These are phyloP conservation scores for Vollenhovia emeryi DNA, from an alignment of 1,140 invertebrate species.

Conservation along the genomic window DNA sequence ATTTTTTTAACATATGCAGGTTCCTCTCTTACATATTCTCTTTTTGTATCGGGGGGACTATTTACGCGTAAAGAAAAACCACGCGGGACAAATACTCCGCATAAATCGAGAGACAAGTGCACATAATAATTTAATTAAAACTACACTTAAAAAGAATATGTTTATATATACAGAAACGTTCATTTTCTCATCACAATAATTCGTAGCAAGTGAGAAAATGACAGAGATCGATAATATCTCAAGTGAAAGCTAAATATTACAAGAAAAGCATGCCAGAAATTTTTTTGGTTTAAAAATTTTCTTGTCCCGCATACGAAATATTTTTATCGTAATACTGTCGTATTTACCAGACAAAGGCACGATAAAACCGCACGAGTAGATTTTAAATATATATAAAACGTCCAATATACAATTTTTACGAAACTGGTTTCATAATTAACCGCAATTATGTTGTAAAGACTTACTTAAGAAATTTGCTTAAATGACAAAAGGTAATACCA, in stretches of 20 bases:
- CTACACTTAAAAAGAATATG: not conserved
- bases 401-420: not conserved
- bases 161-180: constrained; percentile 13
- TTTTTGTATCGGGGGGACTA: no score
- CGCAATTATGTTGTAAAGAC: not conserved
- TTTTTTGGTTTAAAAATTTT: not conserved
- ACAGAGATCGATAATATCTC: constrained; percentile 38
- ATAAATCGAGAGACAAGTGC: no score
- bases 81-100: no score
- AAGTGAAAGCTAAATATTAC: not conserved
- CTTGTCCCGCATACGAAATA: not conserved
- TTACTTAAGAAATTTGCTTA: constrained; percentile 9
- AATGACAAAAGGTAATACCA: constrained; percentile 18
- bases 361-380: not conserved
- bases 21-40: no score
- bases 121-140: constrained; percentile 49
- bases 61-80: no score
- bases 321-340: constrained; percentile 26
- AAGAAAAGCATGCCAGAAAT: not conserved
- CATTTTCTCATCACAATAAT: not conserved
- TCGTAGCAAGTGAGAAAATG: constrained; percentile 14
- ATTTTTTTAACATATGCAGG: no score
- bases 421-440: not conserved
- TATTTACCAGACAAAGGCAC: not conserved
- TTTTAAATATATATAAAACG: not conserved